phyloP scores from a whole-genome alignment of 2,113 vertebrate genomes.

The Furnarius figulus region DNA sequence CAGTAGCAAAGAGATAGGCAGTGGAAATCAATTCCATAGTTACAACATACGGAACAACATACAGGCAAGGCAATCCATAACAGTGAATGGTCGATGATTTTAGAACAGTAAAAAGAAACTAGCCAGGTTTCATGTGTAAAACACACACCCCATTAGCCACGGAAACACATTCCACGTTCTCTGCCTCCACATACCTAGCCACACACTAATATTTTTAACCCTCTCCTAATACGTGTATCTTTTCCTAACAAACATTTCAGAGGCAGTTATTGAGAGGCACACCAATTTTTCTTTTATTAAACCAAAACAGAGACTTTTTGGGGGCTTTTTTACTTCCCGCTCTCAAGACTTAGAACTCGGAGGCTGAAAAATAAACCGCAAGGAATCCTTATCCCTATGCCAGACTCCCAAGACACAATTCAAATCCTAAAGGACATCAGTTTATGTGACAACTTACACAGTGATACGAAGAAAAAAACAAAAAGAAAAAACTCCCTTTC shows the following conservation, averaged over 20 bases:
- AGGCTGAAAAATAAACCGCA: neutral
- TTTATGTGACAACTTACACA: neutral
- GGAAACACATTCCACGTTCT: neutral
- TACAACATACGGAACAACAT: neutral
- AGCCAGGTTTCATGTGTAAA: neutral
- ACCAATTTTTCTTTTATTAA: neutral
- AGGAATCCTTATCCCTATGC: neutral
- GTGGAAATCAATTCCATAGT: constrained; percentile 43
- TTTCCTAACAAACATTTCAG: neutral
- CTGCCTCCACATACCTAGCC: neutral
- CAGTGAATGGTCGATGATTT: neutral
- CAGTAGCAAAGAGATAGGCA: neutral
- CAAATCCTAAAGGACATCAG: neutral
- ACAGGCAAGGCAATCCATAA: neutral
- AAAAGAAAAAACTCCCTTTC: neutral
- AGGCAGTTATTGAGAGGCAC: neutral
- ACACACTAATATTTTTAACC: neutral
- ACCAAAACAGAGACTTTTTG: neutral
- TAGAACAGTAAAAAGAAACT: neutral
- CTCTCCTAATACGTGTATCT: neutral
- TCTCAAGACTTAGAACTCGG: neutral
- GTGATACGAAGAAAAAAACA: neutral
- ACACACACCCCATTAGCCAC: neutral
- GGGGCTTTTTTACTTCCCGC: neutral
- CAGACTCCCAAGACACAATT: neutral